Evolutionary conservation across 2,888 invertebrate genomes (phyloP).

Genomic region (Eumacrocentrus americanus): DNA sequence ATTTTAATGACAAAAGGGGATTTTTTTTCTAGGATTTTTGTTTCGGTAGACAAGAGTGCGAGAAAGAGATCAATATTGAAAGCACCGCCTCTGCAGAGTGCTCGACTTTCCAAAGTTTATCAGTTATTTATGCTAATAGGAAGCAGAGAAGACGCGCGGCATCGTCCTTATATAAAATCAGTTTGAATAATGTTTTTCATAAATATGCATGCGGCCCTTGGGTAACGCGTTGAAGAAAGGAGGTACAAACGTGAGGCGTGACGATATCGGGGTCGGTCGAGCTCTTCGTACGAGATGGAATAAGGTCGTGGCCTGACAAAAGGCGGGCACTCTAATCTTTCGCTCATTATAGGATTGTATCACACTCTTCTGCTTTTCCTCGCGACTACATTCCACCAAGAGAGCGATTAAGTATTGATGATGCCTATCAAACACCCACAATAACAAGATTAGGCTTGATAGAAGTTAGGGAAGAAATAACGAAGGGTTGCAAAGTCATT

Average conservation of each 20-base stretch:
- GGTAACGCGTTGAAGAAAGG: conserved; percentile 26
- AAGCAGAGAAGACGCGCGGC: conserved; percentile 43
- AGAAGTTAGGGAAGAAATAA: background rate
- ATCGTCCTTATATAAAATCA: conserved; percentile 58
- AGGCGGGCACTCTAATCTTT: conserved; percentile 32
- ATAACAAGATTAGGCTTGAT: too few relatives aligned
- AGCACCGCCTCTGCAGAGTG: too few relatives aligned
- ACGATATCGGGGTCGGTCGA: conserved; percentile 51
- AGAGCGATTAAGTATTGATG: background rate
- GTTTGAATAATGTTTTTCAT: conserved; percentile 57
- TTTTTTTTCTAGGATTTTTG: too few relatives aligned
- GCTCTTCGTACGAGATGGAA: conserved; percentile 42
- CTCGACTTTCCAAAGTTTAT: conserved; percentile 44
- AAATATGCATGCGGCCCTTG: conserved; percentile 53
- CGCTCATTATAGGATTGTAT: conserved; percentile 27
- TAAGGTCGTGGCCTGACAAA: conserved; percentile 46
- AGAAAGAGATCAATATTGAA: too few relatives aligned
- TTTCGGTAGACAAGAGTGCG: too few relatives aligned
- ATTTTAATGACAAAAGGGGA: too few relatives aligned
- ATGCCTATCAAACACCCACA: too few relatives aligned
- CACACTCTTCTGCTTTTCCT: conserved; percentile 1
- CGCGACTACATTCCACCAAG: background rate
- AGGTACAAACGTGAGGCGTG: conserved; percentile 40
- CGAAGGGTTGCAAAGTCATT: background rate
- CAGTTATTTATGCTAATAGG: conserved; percentile 54